Conservation (phyloP, 2,113 vertebrate species). For the Mustelus asterias region DNA sequence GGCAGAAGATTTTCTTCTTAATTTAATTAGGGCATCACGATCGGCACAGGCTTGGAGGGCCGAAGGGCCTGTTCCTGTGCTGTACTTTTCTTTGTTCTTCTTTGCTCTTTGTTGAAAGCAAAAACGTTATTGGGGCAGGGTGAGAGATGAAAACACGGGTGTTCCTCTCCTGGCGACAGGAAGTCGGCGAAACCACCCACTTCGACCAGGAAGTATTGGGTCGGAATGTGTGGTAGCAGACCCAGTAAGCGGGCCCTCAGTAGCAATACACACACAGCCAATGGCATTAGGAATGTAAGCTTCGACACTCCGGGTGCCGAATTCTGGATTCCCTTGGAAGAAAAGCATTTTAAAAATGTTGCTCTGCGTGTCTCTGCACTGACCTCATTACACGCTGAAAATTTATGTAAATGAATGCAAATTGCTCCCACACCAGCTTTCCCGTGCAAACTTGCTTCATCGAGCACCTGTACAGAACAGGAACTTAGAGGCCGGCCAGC, state of each 20-base stretch:
- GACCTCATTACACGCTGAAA: background rate
- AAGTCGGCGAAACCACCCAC: background rate
- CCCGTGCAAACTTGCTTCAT: background rate
- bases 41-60: no score
- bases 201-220: background rate
- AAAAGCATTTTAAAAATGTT: background rate
- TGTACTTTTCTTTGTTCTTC: no score
- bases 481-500: background rate
- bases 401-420: background rate
- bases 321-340: background rate
- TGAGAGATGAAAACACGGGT: background rate
- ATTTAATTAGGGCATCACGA: no score
- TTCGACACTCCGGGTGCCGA: background rate
- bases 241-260: background rate
- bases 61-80: no score
- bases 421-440: background rate
- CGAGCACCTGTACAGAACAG: background rate
- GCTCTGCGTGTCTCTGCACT: background rate
- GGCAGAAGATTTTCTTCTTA: no score
- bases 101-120: no score
- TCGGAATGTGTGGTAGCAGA: no score
- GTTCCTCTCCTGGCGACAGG: background rate
- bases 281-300: background rate
- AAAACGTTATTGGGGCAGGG: no score
- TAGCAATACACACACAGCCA: background rate